A percentile compares a stretch with the other conserved stretches of the same genome.
Conservation (phyloP, 1,140 invertebrate genomes). For the Drosophila pseudoananassae region DNA sequence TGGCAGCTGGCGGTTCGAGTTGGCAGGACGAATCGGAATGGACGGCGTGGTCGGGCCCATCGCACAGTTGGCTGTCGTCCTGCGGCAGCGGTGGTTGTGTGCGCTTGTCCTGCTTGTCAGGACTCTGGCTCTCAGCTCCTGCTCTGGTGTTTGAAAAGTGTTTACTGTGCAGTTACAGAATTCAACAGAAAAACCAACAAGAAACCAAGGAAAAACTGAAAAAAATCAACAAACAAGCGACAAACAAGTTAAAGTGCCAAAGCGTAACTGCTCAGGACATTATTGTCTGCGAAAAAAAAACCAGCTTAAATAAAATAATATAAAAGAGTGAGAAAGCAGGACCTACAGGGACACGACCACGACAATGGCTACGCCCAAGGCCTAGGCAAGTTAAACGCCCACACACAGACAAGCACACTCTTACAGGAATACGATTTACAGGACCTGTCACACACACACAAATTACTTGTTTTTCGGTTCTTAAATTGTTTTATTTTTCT, state of each 20-base stretch:
- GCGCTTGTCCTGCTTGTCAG: slow-evolving; percentile 52
- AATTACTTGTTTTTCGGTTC: slow-evolving; percentile 70
- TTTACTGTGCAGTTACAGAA: slow-evolving; percentile 32
- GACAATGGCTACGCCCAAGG: slow-evolving; percentile 67
- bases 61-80: slow-evolving; percentile 79
- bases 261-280: slow-evolving; percentile 40
- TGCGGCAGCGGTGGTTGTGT: slow-evolving; percentile 77
- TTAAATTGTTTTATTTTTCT: slow-evolving; percentile 59
- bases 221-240: slow-evolving; percentile 2
- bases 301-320: slow-evolving; percentile 2
- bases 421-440: slow-evolving; percentile 12
- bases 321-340: slow-evolving; percentile 29
- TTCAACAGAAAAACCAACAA: slow-evolving; percentile 1
- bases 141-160: slow-evolving; percentile 36
- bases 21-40: slow-evolving; percentile 26
- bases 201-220: slow-evolving; percentile 11
- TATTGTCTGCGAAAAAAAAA: slow-evolving; percentile 20
- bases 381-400: slow-evolving; percentile 51
- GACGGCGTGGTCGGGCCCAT: slow-evolving; percentile 32
- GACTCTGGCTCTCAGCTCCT: slow-evolving; percentile 35
- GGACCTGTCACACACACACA: slow-evolving; percentile 29
- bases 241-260: slow-evolving; percentile 35
- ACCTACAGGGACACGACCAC: slow-evolving; percentile 30
- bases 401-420: slow-evolving; percentile 19
- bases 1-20: slow-evolving; percentile 27